Evolutionary conservation across 2,888 invertebrate species (phyloP), one percentile per base, ranked within the genome.

Genomic region (Rhingia rostrata): DNA sequence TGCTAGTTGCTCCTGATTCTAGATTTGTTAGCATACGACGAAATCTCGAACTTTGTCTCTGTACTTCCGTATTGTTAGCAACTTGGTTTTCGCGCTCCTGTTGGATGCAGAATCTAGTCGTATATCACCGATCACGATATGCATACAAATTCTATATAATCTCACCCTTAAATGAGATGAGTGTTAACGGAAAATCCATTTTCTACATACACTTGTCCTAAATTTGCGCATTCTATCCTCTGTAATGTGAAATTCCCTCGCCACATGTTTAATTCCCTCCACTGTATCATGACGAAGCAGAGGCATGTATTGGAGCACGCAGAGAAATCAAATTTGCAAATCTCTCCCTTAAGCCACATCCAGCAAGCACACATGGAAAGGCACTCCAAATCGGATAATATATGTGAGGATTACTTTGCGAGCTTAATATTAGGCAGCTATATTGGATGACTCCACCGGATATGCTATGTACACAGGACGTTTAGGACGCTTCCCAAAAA

Each of bases 321-420:
- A 70, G 35, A 32, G 32, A 35, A 60, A 61, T 73, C 14, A 49
- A 60, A 41, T 67, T 63, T 12, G 22, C 32, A 73, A 73, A 67
- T 73, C 49, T 61, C 35, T 22, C 0, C 9, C 14, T n/a, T 49
- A 6, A 56, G 37, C 60, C 33, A 39, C 12, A 12, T 6, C 14
- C 14, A 22, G 12, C 6, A 22, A 6, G 14, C 10, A 66, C 14
- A 4, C 14, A 14, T 22, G 22, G 22, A 22, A 63, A 77, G 37
- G 63, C 30, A 72, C 61, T 37, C 37, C 30, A 43, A 58, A 72
- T 64, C 53, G 35, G 56, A 74, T 49, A 67, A 72, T 77, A 77
- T 72, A 72, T 77, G 35, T 12, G 10, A 4, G 72, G 72, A 82
- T 72, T 82, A 77, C 47, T 35, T 49, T 47, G 77, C 10, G 47